A percentile compares a stretch with the other conserved stretches of the same genome.
Conservation (phyloP, 2,113 vertebrate species). For the Campylorhamphus procurvoides region DNA sequence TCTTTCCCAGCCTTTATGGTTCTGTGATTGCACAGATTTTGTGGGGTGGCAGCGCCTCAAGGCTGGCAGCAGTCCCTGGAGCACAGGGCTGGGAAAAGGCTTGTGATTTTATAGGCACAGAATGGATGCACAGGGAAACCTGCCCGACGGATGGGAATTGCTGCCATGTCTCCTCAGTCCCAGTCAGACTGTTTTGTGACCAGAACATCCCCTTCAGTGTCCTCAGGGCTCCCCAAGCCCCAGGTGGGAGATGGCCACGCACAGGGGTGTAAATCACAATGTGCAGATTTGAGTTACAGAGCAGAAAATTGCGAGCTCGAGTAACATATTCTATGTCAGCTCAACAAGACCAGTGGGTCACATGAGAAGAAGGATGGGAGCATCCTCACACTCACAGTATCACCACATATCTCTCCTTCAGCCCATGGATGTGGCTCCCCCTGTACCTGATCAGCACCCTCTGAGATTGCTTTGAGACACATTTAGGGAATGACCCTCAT, state of each 20-base stretch:
- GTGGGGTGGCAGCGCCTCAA: not conserved
- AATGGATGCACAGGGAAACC: not conserved
- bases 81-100: not conserved
- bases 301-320: not conserved
- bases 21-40: not conserved
- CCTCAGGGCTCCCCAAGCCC: not conserved
- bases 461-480: not conserved
- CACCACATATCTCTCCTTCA: not conserved
- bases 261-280: not conserved
- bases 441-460: not conserved
- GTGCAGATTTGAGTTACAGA: not conserved
- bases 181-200: not conserved
- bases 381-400: not conserved
- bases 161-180: not conserved
- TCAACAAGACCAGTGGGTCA: not conserved
- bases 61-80: not conserved
- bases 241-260: rapidly evolving
- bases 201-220: too few species aligned
- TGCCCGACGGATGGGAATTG: not conserved
- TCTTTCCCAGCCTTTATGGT: not conserved
- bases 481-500: not conserved
- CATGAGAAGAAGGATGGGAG: not conserved
- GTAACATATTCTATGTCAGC: not conserved
- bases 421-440: not conserved
- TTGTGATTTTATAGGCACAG: not conserved